Evolutionary conservation across 2,888 invertebrate genomes (phyloP), one percentile per base, ranked within the genome.

Genomic region (Biston betularia): DNA sequence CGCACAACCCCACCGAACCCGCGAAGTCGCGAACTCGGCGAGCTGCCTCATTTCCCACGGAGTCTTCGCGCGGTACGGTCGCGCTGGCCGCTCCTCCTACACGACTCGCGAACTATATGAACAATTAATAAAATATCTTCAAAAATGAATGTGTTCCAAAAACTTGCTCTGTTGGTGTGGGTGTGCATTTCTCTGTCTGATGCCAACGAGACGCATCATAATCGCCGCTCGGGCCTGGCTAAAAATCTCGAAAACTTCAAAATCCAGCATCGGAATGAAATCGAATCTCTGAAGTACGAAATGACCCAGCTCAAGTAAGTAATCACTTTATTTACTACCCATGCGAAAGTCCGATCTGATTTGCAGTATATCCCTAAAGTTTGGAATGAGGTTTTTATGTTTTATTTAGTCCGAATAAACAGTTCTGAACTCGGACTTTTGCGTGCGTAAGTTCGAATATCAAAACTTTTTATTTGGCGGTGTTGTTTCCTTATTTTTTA

Each of bases 231-330:
- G 8, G 77, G 75, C 0, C 64, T 92, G 60, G 79, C 83, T 0
- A 86, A 89, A 6, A 84, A 92, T 68, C 75, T 92, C 0, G 80
- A 88, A 33, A 74, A 78, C 2, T 57, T 92, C 70, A 91, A 87
- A 72, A 82, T 73, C 50, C 70, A 80, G 8, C 88, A 91, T 34
- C 40, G 77, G 8, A 74, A 81, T 9, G 91, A 92, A 34, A 74
- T 89, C 0, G 77, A 79, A 0, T 77, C 82, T 0, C 75, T 93
- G 60, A 86, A 85, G 56, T 75, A 77, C 44, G 89, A 92, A 73
- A 82, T 93, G 11, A 84, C 86, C 5, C 86, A 88, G 11, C 76
- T 92, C 14, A 92, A 87, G 92, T 92, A 86, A 91, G 56, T 24
- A 38, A 35, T 24, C 38, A 15, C 10, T 34, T 58, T 11, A 38